A percentile compares a stretch with the other conserved stretches of the same genome.
Evolutionary conservation across 2,797 vertebrate species (phyloP).

Genomic region (Florisuga fusca): DNA sequence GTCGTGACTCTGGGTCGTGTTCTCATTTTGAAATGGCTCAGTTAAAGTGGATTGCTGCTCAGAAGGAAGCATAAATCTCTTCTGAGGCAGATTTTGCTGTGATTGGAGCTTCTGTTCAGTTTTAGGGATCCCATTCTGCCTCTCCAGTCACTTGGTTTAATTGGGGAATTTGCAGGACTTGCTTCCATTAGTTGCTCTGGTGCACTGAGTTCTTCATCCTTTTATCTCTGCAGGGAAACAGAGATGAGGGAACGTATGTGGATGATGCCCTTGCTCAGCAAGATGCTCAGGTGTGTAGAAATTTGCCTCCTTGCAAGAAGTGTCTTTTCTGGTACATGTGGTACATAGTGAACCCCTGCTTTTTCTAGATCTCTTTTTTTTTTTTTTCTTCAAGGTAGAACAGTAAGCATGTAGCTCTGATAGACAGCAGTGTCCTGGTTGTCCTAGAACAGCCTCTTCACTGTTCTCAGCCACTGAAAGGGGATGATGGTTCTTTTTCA

Average conservation of each 20-base stretch:
- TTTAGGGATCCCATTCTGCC: not conserved
- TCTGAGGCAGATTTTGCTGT: not conserved
- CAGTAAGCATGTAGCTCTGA: not conserved
- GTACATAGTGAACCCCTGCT: not conserved
- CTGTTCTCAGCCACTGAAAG: not conserved
- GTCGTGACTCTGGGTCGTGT: not conserved
- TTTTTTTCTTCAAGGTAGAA: not conserved
- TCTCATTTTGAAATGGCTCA: not conserved
- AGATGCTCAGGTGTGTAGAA: slow-evolving; percentile 88
- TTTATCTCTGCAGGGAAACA: slow-evolving; percentile 83
- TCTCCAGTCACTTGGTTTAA: not conserved
- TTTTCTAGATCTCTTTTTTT: too few relatives aligned
- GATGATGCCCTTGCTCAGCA: slow-evolving; percentile 82
- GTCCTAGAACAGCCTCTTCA: not conserved
- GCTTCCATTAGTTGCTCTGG: not conserved
- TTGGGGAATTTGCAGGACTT: not conserved
- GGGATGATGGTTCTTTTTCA: not conserved
- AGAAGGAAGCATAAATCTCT: not conserved
- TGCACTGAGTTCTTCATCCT: not conserved
- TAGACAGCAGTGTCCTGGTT: not conserved
- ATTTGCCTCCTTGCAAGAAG: not conserved
- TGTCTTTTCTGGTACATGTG: not conserved
- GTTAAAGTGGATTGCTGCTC: not conserved
- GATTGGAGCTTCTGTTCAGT: not conserved
- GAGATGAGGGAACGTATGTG: slow-evolving; percentile 85